Evolutionary conservation across 2,113 vertebrate genomes (phyloP).

Genomic region (Pipra filicauda): DNA sequence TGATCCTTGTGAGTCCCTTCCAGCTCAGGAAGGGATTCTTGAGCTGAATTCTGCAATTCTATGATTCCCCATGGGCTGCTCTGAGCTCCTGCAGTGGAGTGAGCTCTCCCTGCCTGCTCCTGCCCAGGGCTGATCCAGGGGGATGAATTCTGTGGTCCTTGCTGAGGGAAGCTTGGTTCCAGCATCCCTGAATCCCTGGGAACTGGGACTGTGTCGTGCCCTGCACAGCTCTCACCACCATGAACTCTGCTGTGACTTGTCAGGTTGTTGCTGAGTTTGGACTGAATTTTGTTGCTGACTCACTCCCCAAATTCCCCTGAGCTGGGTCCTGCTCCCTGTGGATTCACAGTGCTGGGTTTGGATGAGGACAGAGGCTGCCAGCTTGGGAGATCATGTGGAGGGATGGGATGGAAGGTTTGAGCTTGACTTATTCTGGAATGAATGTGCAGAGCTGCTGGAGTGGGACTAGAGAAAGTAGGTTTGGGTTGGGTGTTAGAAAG

Average conservation of each 20-base stretch:
- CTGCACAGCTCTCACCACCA: neutral
- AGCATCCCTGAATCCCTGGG: neutral
- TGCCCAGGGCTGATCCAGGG: neutral
- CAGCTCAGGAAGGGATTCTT: too few relatives aligned
- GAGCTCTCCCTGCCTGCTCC: neutral
- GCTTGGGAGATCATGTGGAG: neutral
- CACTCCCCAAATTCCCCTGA: neutral
- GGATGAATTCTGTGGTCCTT: accelerated
- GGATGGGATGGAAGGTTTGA: too few relatives aligned
- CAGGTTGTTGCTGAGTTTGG: neutral
- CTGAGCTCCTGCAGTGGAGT: accelerated
- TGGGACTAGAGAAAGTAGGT: too few relatives aligned
- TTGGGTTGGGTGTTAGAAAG: neutral
- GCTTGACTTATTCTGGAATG: neutral
- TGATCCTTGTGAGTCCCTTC: neutral
- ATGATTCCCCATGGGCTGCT: neutral
- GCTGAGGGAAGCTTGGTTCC: neutral
- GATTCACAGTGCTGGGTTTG: accelerated
- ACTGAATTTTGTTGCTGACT: neutral
- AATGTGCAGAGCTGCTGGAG: neutral
- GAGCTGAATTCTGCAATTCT: neutral
- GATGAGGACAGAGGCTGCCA: neutral
- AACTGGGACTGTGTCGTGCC: accelerated
- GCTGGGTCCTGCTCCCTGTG: neutral
- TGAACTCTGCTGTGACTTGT: neutral